Base-by-base conservation (phyloP, 1,140 invertebrate genomes). In the Globodera rostochiensis region DNA sequence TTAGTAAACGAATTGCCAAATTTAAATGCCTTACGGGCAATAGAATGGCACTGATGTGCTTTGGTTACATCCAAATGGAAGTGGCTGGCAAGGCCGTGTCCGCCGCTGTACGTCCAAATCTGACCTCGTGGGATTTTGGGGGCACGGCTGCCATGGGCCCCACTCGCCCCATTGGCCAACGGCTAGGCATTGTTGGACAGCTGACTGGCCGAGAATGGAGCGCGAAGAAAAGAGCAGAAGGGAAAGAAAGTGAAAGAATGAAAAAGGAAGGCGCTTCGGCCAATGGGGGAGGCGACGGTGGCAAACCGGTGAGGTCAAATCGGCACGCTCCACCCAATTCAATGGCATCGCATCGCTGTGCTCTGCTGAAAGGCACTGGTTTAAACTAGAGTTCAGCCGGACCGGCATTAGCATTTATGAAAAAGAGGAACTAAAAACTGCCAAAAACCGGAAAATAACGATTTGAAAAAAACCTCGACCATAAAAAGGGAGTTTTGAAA, bases 121-220 rank as follows among this genome's bases (percentile, higher is more conserved):
- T 0, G 69, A 70, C 46, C 66, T 50, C 46, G 53, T 19, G 11
- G 76, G 21, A 25, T n/a, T 67, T 21, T 70, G 49, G 21, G 70
- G 66, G 66, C 76, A 78, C 19, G 50, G 60, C 21, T 64, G 50
- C 76, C 76, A 78, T 25, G 15, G 50, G 19, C 76, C 64, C 76
- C 76, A 78, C 6, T 78, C 50, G 66, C 60, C 76, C 76, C 76
- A 78, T 47, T 78, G 50, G 45, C 76, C 76, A 25, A 70, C 19
- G 36, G 45, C 46, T 67, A 6, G 11, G 13, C 76, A 78, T 49
- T 71, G 69, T 6, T 19, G 67, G 8, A 69, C 25, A 11, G 69
- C 25, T 6, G 69, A 15, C n/a, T 47, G 25, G 25, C 69, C 69
- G 11, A 71, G 6, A 9, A 71, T 21, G 19, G 7, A 71, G 7